Evolutionary conservation across 2,113 vertebrate genomes (phyloP).

Genomic region (Pangasianodon hypophthalmus): DNA sequence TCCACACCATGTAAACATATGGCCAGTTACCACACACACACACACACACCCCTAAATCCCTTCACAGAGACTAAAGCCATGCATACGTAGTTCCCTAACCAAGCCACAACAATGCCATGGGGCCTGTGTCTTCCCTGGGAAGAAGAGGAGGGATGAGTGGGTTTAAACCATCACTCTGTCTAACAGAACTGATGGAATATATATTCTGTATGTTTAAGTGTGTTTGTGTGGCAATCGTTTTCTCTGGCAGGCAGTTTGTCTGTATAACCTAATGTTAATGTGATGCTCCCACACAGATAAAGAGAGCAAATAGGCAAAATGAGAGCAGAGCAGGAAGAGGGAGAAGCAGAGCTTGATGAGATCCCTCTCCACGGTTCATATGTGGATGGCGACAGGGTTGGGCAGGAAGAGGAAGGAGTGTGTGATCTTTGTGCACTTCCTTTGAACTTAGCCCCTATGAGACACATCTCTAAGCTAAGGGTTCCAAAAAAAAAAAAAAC

Average conservation of each 20-base stretch:
- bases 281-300: background rate
- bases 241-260: background rate
- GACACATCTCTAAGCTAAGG: constrained; percentile 74
- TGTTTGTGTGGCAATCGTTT: background rate
- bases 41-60: constrained; percentile 41
- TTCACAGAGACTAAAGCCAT: constrained; percentile 55
- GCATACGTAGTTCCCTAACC: constrained; percentile 64
- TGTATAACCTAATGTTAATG: background rate
- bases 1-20: constrained; percentile 32
- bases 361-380: constrained; percentile 63
- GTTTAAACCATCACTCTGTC: background rate
- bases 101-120: constrained; percentile 55
- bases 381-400: constrained; percentile 54
- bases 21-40: constrained; percentile 16
- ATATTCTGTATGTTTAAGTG: background rate
- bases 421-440: constrained; percentile 75
- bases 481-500: constrained; percentile 65
- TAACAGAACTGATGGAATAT: background rate
- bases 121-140: constrained; percentile 50
- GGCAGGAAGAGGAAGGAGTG: constrained; percentile 58
- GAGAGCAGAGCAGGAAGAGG: constrained; percentile 9
- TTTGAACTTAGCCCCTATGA: constrained; percentile 76
- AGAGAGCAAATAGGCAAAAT: background rate
- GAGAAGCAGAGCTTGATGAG: constrained; percentile 53
- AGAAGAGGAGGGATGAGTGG: constrained; percentile 51